Evolutionary conservation across 2,113 vertebrate species (phyloP).

Genomic region (Girardinichthys multiradiatus): DNA sequence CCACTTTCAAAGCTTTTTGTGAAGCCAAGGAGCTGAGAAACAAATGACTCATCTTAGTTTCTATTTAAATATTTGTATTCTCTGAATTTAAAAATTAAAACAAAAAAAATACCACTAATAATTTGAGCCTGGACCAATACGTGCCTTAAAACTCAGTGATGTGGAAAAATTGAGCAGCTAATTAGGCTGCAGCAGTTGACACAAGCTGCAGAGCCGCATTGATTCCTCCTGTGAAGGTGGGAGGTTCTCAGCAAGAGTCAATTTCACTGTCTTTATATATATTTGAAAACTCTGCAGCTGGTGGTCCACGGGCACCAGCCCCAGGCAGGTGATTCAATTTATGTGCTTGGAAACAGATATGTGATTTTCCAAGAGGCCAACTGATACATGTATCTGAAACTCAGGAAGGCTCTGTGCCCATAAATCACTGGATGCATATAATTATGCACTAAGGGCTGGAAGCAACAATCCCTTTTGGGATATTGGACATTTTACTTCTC

Average conservation of each 20-base stretch:
- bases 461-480: slow-evolving; percentile 44
- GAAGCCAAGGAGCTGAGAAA: slow-evolving; percentile 8
- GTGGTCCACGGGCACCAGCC: slow-evolving; percentile 26
- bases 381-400: slow-evolving; percentile 54
- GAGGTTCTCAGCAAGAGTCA: slow-evolving; percentile 35
- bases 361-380: slow-evolving; percentile 36
- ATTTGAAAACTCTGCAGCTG: slow-evolving; percentile 46
- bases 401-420: slow-evolving; percentile 24
- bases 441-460: slow-evolving; percentile 46
- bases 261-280: slow-evolving; percentile 25
- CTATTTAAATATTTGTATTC: slow-evolving; percentile 52
- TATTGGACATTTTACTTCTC: slow-evolving; percentile 27
- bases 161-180: slow-evolving; percentile 46
- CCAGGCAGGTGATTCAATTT: slow-evolving; percentile 45
- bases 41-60: slow-evolving; percentile 24
- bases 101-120: slow-evolving; percentile 15
- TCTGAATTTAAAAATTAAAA: slow-evolving; percentile 32
- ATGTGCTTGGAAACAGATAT: slow-evolving; percentile 38
- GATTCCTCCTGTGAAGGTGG: slow-evolving; percentile 44
- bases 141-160: slow-evolving; percentile 51
- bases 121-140: slow-evolving; percentile 24
- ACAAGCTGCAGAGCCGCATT: slow-evolving; percentile 32
- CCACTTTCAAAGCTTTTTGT: slow-evolving; percentile 3
- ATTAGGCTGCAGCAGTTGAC: slow-evolving; percentile 52
- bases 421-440: slow-evolving; percentile 61